Evolutionary conservation across 2,113 vertebrate genomes (phyloP), one percentile per base, ranked within the genome.

Genomic region (Scalopus aquaticus): DNA sequence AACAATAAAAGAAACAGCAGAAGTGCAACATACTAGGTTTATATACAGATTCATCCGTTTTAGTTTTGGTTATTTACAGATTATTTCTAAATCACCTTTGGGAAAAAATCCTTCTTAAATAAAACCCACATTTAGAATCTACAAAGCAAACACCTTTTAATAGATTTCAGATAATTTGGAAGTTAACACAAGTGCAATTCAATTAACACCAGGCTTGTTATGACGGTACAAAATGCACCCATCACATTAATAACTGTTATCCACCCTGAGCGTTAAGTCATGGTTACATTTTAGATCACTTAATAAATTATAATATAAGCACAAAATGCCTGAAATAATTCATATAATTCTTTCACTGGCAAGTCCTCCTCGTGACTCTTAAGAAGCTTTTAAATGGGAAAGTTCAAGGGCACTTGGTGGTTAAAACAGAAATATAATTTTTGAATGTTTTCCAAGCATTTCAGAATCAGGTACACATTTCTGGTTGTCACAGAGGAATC

Each of bases 271-370:
- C 78, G 24, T 58, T 62, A 82, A 0, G 10, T 42, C 35, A 89
- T 6, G 7, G 58, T 30, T 79, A 86, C 3, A 30, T 65, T 85
- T 95, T 85, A 90, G 77, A 77, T 32, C 16, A 86, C 51, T 74
- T 92, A 81, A 76, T 72, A 95, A 87, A 84, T 76, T 74, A 88
- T 56, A 91, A 42, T 73, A 67, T 49, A 91, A 73, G 74, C 58
- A 93, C 62, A 94, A n/a, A 77, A 87, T 58, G 79, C 22, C 54
- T 93, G 70, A 86, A 86, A 69, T 76, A 76, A 95, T 46, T 88
- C 64, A 46, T 74, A 58, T 56, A 64, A 37, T 60, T 58, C 30
- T 93, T 77, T 93, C 73, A 62, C 12, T 54, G 35, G 0, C 22
- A 88, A 65, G 62, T 49, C 62, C 89, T 35, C 2, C 80, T 24